These are phyloP conservation scores for Trigoniulus corallinus DNA, from an alignment of 1,140 invertebrate genomes.

Conservation along the genomic window DNA sequence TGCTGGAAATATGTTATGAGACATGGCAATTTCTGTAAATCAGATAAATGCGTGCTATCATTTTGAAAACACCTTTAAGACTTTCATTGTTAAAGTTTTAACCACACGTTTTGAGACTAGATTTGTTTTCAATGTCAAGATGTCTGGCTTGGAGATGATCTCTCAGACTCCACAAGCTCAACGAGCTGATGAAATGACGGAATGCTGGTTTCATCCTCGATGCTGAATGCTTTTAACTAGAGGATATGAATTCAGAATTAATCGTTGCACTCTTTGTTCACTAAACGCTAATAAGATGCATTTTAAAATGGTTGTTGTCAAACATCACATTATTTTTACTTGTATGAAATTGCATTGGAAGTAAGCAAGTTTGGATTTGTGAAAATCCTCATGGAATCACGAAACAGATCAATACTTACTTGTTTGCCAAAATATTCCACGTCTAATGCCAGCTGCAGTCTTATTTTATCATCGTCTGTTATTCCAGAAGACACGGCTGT, in stretches of 20 bases:
- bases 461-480: conserved; percentile 83
- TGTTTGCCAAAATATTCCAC: conserved; percentile 36
- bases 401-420: conserved; percentile 22
- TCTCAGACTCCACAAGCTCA: conserved; percentile 5
- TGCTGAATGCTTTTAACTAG: no score
- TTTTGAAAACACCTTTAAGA: no score
- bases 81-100: no score
- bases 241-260: no score
- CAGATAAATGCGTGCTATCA: no score
- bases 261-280: no score
- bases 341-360: no score
- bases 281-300: no score
- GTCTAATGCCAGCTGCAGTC: conserved; percentile 73
- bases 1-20: no score
- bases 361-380: not conserved
- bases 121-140: not conserved
- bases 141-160: not conserved
- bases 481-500: conserved; percentile 27
- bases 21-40: no score
- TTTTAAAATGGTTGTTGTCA: no score
- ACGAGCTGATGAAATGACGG: not conserved
- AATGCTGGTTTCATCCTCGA: not conserved
- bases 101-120: not conserved
- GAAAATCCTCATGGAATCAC: not conserved
- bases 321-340: no score